Percentiles rank a stretch among this genome's conserved stretches.
Conservation (phyloP, 53 echinoderm and acorn worm genomes). For the Paracentrotus lividus region DNA sequence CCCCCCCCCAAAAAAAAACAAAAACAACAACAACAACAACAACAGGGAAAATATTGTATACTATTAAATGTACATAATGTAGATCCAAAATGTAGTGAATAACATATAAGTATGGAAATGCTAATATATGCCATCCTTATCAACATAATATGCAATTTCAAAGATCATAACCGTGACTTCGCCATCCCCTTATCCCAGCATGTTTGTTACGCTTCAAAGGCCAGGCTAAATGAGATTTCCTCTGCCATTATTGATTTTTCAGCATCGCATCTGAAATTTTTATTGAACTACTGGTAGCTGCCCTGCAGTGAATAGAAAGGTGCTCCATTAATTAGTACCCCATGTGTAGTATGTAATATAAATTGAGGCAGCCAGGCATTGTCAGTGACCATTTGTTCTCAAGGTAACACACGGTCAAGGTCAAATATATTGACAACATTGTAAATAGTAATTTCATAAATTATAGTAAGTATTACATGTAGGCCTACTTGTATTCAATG, state of each 20-base stretch:
- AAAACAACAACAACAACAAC: no score
- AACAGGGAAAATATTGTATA: no score
- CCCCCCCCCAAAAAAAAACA: no score
- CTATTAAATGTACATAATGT: no score
- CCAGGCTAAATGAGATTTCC: background rate
- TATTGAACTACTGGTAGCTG: constrained; percentile 26
- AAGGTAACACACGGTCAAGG: background rate
- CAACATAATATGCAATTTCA: background rate
- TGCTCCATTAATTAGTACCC: constrained; percentile 14
- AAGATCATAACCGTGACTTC: background rate
- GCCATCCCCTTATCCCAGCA: background rate
- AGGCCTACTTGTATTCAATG: background rate
- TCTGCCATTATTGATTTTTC: background rate
- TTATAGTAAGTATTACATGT: no score
- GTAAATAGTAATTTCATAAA: no score
- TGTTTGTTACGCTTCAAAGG: constrained; percentile 30
- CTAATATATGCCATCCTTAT: no score
- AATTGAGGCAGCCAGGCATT: background rate
- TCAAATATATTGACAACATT: background rate
- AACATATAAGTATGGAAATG: no score
- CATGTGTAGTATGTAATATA: background rate
- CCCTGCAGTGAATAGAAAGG: constrained; percentile 11
- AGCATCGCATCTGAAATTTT: background rate
- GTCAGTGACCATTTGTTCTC: background rate
- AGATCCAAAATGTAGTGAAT: no score